These are phyloP conservation scores for Lithophane socia DNA, from an alignment of 2,888 invertebrate species.

Conservation along the genomic window DNA sequence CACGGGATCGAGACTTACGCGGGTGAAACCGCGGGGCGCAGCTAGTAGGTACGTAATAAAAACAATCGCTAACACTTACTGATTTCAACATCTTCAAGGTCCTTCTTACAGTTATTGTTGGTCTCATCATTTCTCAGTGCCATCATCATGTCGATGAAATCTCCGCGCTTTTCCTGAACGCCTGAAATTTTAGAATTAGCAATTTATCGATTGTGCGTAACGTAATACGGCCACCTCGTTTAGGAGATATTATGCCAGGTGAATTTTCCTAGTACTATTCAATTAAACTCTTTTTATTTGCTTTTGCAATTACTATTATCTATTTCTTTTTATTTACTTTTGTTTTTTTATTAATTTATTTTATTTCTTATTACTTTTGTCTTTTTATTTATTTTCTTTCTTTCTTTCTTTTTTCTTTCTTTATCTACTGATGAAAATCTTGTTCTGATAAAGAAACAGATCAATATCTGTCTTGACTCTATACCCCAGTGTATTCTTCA, in stretches of 20 bases:
- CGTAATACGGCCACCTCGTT: background rate
- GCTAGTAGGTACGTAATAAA: background rate
- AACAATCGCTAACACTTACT: constrained; percentile 74
- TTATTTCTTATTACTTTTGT: no score
- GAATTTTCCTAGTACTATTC: background rate
- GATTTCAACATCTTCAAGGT: constrained; percentile 83
- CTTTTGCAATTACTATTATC: no score
- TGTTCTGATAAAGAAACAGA: constrained; percentile 3
- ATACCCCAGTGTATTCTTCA: constrained; percentile 25
- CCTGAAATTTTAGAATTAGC: constrained; percentile 70
- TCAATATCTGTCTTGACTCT: constrained; percentile 14
- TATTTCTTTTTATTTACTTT: no score
- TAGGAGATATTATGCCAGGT: background rate
- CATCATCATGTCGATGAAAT: constrained; percentile 91
- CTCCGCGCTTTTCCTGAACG: constrained; percentile 86
- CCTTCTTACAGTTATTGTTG: constrained; percentile 77
- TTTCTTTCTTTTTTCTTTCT: no score
- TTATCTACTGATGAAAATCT: no score
- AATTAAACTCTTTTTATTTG: background rate
- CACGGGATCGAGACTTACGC: no score
- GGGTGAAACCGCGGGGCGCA: no score
- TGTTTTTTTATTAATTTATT: no score
- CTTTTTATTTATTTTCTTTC: no score
- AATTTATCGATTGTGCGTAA: constrained; percentile 1
- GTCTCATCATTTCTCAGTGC: constrained; percentile 83